Evolutionary conservation across 2,888 invertebrate genomes (phyloP), one percentile per base, ranked within the genome.

Genomic region (Drosophila macrospina): DNA sequence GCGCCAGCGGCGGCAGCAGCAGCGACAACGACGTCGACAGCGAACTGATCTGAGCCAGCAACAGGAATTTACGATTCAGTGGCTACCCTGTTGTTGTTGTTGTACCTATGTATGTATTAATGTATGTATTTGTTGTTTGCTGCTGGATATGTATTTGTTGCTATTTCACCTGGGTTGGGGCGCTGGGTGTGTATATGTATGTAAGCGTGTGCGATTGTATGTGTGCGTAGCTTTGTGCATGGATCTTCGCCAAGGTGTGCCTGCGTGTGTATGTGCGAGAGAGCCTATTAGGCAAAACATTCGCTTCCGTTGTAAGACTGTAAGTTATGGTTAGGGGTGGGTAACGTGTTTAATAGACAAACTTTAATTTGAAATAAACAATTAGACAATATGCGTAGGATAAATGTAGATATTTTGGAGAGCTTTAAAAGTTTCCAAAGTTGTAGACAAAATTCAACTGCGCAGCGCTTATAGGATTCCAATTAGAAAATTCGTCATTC

Each of bases 61-160:
- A 88, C 80, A 80, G 87, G 86, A 89, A 85, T 88, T 88, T 81
- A 89, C 90, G 89, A 89, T 88, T 89, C 89, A 89, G 86, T 89
- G 90, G 86, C 80, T 87, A 73, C 80, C 69, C 62, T 80, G 74
- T 86, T 81, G 84, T 79, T 80, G 70, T 75, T 73, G 56, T 36
- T 67, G 45, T 50, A 36, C 32, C 16, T 45, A 42, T 62, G 24
- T 52, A 36, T 62, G 16, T 52, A 30, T n/a, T n/a, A n/a, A n/a
- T 54, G 15, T 59, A 15, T 56, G 36, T 61, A 30, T 61, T 52
- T 66, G 64, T 59, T 75, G 69, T 67, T 66, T 68, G 55, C 66
- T 78, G 51, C 41, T 52, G 45, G 20, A n/a, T 48, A 48, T 59
- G 36, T 63, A 61, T 72, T 69, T 80, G 80, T 67, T 69, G 78